Conservation (phyloP, 2,797 vertebrate genomes). For the Neopelma chrysocephalum region DNA sequence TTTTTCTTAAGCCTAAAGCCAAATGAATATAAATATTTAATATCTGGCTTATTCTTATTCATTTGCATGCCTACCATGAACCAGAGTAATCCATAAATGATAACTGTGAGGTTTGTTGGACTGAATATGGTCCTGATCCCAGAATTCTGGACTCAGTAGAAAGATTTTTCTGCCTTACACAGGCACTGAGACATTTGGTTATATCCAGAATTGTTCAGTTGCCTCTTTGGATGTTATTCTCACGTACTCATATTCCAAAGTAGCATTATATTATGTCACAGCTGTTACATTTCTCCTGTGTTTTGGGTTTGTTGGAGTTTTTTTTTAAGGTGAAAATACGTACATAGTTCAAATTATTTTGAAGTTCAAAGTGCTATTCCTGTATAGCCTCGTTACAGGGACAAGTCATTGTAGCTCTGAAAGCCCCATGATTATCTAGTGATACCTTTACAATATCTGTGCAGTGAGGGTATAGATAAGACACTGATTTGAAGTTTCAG, state of each 20-base stretch:
- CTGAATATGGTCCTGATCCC: background rate
- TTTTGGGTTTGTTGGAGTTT: background rate
- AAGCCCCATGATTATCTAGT: background rate
- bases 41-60: background rate
- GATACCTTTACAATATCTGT: background rate
- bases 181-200: background rate
- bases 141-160: background rate
- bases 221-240: background rate
- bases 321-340: background rate
- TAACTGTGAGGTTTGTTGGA: background rate
- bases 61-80: background rate
- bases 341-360: background rate
- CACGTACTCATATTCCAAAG: background rate
- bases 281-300: background rate
- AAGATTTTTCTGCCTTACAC: background rate
- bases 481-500: background rate
- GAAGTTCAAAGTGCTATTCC: background rate
- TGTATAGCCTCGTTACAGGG: background rate
- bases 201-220: background rate
- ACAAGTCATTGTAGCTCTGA: background rate
- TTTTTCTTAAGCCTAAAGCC: background rate
- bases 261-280: background rate
- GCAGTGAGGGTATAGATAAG: background rate
- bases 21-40: background rate
- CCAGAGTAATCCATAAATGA: background rate